phyloP scores from a whole-genome alignment of 2,797 vertebrate genomes.

The Lophius americanus region DNA sequence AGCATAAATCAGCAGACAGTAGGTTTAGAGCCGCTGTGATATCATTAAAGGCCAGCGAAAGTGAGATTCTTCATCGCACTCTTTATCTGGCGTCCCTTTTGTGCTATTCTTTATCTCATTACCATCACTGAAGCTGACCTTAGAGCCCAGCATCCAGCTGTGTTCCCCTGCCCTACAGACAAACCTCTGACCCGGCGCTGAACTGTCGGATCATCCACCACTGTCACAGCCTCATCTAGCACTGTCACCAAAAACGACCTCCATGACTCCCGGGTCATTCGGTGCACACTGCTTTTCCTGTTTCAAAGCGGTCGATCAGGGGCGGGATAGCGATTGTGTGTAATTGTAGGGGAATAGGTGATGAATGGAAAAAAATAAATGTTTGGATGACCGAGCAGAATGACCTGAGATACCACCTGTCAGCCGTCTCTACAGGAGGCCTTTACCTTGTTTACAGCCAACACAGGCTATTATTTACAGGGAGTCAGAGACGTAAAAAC shows the following conservation, averaged over 20 bases:
- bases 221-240: constrained; percentile 81
- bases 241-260: constrained; percentile 68
- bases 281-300: constrained; percentile 40
- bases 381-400: constrained; percentile 46
- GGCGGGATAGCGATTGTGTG: constrained; percentile 2
- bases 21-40: constrained; percentile 64
- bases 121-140: constrained; percentile 80
- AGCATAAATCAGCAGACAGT: constrained; percentile 77
- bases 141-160: constrained; percentile 70
- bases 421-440: constrained; percentile 48
- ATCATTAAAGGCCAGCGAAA: constrained; percentile 67
- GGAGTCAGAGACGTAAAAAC: constrained; percentile 58
- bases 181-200: constrained; percentile 80
- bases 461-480: constrained; percentile 77
- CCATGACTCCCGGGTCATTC: constrained; percentile 51
- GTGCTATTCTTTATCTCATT: constrained; percentile 80
- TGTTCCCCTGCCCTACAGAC: constrained; percentile 65
- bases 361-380: constrained; percentile 45
- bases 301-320: constrained; percentile 5
- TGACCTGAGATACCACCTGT: constrained; percentile 65
- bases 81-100: constrained; percentile 77
- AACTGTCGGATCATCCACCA: constrained; percentile 85
- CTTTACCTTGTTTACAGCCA: constrained; percentile 77
- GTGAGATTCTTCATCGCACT: constrained; percentile 57
- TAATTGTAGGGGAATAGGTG: not conserved